These are phyloP conservation scores for Drosophila prostipennis DNA, from an alignment of 2,888 invertebrate genomes.

Conservation along the genomic window DNA sequence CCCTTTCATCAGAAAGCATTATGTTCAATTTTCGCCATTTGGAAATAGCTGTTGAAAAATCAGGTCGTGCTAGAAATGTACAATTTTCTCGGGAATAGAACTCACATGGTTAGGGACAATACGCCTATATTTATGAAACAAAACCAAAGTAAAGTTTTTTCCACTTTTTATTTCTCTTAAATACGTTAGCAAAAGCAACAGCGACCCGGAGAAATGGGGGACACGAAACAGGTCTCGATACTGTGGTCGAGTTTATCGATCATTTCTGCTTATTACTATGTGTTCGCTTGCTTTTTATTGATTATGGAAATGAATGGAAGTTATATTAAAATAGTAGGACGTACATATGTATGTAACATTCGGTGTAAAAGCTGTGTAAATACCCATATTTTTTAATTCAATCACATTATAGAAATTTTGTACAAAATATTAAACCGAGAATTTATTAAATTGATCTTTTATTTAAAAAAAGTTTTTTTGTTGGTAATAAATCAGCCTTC, in stretches of 20 bases:
- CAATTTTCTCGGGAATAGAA: not conserved
- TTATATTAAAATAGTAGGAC: slow-evolving; percentile 20
- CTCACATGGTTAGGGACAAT: not conserved
- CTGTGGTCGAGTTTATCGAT: slow-evolving; percentile 46
- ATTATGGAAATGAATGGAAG: slow-evolving; percentile 31
- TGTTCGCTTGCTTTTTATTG: slow-evolving; percentile 75
- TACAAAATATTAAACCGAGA: not conserved
- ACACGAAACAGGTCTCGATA: slow-evolving; percentile 87
- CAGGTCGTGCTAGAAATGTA: not conserved
- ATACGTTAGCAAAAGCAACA: slow-evolving; percentile 87
- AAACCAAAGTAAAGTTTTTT: slow-evolving; percentile 7
- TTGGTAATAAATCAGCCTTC: too few relatives aligned
- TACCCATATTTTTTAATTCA: slow-evolving; percentile 24
- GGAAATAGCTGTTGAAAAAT: not conserved
- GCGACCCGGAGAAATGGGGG: slow-evolving; percentile 92
- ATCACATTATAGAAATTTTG: not conserved
- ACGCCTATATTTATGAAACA: not conserved
- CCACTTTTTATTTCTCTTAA: slow-evolving; percentile 58
- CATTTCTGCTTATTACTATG: slow-evolving; percentile 37
- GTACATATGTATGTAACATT: slow-evolving; percentile 21
- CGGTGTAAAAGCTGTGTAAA: slow-evolving; percentile 38
- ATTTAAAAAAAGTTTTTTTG: too few relatives aligned
- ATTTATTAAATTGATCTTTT: not conserved
- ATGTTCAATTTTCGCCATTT: not conserved
- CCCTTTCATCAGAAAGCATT: too few relatives aligned